Percentiles rank a stretch among this genome's conserved stretches.
Evolutionary conservation across 2,797 vertebrate species (phyloP).

Genomic region (Scolopax rusticola): DNA sequence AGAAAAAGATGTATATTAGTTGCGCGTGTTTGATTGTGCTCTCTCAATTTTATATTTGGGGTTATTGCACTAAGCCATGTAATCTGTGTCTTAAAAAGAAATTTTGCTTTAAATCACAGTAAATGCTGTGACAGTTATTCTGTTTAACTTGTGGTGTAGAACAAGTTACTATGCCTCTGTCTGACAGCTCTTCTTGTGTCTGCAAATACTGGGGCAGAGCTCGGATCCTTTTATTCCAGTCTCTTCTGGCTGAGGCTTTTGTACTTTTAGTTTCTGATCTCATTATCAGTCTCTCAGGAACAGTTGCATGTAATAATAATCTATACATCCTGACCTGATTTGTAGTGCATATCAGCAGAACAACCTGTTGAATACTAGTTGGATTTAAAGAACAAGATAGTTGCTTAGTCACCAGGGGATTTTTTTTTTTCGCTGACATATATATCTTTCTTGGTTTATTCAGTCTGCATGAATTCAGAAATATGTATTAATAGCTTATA

Average conservation of each 20-base stretch:
- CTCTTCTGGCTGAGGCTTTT: neutral
- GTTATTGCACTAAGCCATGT: neutral
- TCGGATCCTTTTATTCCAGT: neutral
- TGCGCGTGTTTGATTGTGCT: neutral
- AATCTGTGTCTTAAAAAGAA: neutral
- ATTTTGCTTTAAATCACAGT: neutral
- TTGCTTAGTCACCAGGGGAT: neutral
- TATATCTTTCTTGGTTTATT: neutral
- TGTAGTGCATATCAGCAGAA: neutral
- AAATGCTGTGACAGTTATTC: neutral
- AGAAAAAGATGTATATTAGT: neutral
- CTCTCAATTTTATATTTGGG: neutral
- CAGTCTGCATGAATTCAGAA: neutral
- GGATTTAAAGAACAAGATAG: neutral
- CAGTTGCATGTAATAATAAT: neutral
- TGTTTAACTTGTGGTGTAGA: neutral
- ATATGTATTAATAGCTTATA: neutral
- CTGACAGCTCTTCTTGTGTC: neutral
- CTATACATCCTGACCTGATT: neutral
- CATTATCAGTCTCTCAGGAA: neutral
- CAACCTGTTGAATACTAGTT: neutral
- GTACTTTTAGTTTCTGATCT: neutral
- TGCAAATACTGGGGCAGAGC: neutral
- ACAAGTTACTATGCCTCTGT: neutral
- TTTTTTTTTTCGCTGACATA: neutral